Base-by-base conservation (phyloP, 2,113 vertebrate species). In the Muntiacus reevesi region DNA sequence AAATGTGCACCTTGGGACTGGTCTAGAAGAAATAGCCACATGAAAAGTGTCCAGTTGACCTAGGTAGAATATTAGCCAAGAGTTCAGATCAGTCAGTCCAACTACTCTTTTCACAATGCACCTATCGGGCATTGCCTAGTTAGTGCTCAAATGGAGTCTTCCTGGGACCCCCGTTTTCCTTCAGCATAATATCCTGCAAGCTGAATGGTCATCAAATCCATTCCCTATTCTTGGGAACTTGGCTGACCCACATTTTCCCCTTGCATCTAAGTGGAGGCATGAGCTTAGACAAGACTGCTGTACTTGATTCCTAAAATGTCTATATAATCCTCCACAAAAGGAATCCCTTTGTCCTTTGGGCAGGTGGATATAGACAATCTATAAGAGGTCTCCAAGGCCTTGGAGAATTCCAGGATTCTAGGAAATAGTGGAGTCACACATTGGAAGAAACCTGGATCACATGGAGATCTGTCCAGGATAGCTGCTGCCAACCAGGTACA, bases 221-320 rank as follows among this genome's bases (percentile, higher is more conserved):
- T 76, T 93, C 21, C 67, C 57, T 89, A 47, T 94, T 64, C 57
- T 57, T 92, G 76, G 83, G 19, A 60, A 88, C 13, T 40, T 74
- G 36, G 5, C 21, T 82, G 87, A 93, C 47, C 19, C 59, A 87
- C 36, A 81, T 62, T 95, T 92, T 60, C 55, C 28, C 85, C 54
- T 52, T 71, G 40, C 19, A 84, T 87, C 17, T 92, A 55, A 71
- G n/a, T 74, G 40, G 23, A 36, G 36, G 30, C 7, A 2, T 36
- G 71, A 52, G 6, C 45, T 91, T 54, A n/a, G 57, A 71, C 5
- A 71, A 36, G 84, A 25, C 15, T 16, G 36, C 28, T 71, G 19
- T 78, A 11, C 27, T 91, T 91, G 15, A 14, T 54, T 84, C n/a
- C 50, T 84, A 89, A 98, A 93, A 95, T n/a, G 76, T 82, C 45